phyloP scores from a whole-genome alignment of 2,113 vertebrate species.

The Pholis gunnellus region DNA sequence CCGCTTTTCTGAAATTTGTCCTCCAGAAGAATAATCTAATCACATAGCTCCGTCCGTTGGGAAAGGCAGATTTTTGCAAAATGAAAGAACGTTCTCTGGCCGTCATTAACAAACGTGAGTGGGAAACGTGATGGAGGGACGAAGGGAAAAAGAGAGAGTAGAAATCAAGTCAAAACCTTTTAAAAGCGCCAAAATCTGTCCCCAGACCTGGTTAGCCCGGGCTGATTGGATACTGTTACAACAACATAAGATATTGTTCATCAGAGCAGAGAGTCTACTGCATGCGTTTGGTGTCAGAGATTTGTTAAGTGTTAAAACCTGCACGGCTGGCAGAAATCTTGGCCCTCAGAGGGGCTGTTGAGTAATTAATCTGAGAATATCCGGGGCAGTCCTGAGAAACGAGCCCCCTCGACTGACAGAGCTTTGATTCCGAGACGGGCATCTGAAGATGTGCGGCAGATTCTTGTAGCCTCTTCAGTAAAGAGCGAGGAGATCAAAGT shows the following conservation, averaged over 20 bases:
- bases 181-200: neutral
- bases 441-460: slow-evolving; percentile 65
- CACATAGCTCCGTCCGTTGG: slow-evolving; percentile 28
- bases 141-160: neutral
- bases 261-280: slow-evolving; percentile 13
- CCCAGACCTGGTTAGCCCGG: neutral
- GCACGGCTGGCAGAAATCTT: slow-evolving; percentile 57
- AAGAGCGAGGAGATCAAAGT: slow-evolving; percentile 67
- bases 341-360: slow-evolving; percentile 58
- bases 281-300: slow-evolving; percentile 39
- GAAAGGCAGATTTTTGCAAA: slow-evolving; percentile 11
- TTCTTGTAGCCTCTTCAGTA: slow-evolving; percentile 54
- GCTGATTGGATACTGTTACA: neutral
- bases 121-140: slow-evolving; percentile 14
- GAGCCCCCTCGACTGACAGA: slow-evolving; percentile 56
- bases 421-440: slow-evolving; percentile 63
- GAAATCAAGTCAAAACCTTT: slow-evolving; percentile 10
- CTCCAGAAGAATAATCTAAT: slow-evolving; percentile 60
- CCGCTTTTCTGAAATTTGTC: neutral
- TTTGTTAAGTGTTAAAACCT: slow-evolving; percentile 51
- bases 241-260: slow-evolving; percentile 22
- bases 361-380: slow-evolving; percentile 71
- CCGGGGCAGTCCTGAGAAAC: slow-evolving; percentile 43
- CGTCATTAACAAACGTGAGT: neutral
- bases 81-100: neutral